Conservation (phyloP, 2,797 vertebrate genomes). For the Babyrousa celebensis region DNA sequence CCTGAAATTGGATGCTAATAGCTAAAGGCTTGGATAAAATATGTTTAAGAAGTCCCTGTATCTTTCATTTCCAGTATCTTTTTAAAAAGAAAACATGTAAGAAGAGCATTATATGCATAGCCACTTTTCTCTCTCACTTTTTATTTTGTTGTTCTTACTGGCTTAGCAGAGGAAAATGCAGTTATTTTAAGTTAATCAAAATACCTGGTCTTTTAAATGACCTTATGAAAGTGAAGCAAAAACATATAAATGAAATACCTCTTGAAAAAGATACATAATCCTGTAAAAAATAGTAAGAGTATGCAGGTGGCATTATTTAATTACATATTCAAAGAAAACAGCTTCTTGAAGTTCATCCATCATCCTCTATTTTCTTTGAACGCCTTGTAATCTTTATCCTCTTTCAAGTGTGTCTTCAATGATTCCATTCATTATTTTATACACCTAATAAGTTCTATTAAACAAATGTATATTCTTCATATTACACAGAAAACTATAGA, state of each 20-base stretch:
- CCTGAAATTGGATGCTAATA: slow-evolving; percentile 41
- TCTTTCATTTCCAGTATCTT: slow-evolving; percentile 12
- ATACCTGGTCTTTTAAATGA: slow-evolving; percentile 40
- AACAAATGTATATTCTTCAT: slow-evolving; percentile 21
- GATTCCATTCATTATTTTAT: slow-evolving; percentile 67
- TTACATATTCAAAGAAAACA: slow-evolving; percentile 64
- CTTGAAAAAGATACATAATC: slow-evolving; percentile 52
- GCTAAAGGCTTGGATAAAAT: slow-evolving; percentile 29
- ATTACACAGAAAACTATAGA: slow-evolving; percentile 38
- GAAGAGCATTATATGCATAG: not conserved
- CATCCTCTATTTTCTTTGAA: slow-evolving; percentile 61
- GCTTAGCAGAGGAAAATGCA: slow-evolving; percentile 35
- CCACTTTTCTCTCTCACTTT: slow-evolving; percentile 1
- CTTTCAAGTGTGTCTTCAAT: slow-evolving; percentile 64
- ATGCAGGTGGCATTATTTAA: slow-evolving; percentile 17
- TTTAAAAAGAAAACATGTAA: slow-evolving; percentile 27
- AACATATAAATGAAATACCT: slow-evolving; percentile 50
- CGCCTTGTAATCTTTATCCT: slow-evolving; percentile 53
- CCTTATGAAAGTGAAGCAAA: slow-evolving; percentile 65
- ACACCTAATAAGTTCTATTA: slow-evolving; percentile 48
- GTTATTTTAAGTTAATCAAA: slow-evolving; percentile 69
- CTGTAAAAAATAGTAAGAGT: slow-evolving; percentile 43
- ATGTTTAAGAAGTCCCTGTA: not conserved
- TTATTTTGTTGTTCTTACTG: slow-evolving; percentile 49
- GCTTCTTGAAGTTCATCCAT: slow-evolving; percentile 56